Evolutionary conservation across 2,888 invertebrate genomes (phyloP), one percentile per base, ranked within the genome.

Genomic region (Leptothorax acervorum): DNA sequence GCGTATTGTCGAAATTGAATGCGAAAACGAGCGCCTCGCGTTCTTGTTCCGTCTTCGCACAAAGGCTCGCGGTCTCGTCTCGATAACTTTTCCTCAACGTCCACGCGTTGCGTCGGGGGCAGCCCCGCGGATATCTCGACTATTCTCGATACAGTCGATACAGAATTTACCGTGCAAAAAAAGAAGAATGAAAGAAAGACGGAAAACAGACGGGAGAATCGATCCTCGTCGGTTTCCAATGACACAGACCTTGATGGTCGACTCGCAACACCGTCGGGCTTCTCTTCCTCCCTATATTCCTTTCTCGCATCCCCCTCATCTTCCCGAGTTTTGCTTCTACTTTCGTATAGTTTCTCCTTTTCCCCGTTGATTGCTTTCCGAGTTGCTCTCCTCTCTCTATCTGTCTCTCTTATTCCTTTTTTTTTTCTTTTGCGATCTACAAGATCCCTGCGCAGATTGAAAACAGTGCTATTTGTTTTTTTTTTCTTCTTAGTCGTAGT

Each of bases 221-320:
- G 89, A 89, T 81, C 79, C 82, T 66, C 88, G 85, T 82, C 76
- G 86, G 87, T 91, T 87, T 90, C 87, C 89, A 87, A 87, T 88
- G 90, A 90, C 90, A 91, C 87, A 90, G 88, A 87, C 90, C 87
- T 88, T 90, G 90, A 84, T 91, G 90, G 89, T 23, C 23, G 35
- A 90, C 86, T 87, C 89, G 88, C 86, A 75, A 73, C 84, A 39
- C 42, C 84, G 82, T 85, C 87, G 65, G 87, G 83, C 82, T 42
- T 88, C 87, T 76, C 73, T 82, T 66, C 9, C 53, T 39, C 35
- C 31, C 31, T 35, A 9, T 42, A 8, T 57, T 57, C 57, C 12
- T 57, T 48, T 60, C 8, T 18, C 48, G 12, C 18, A 23, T 63
- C 31, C 15, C 5, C 9, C 12, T 23, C 35, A 18, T 28, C 31